Conservation (phyloP, 2,888 invertebrate genomes). For the Hoplodrina blanda region DNA sequence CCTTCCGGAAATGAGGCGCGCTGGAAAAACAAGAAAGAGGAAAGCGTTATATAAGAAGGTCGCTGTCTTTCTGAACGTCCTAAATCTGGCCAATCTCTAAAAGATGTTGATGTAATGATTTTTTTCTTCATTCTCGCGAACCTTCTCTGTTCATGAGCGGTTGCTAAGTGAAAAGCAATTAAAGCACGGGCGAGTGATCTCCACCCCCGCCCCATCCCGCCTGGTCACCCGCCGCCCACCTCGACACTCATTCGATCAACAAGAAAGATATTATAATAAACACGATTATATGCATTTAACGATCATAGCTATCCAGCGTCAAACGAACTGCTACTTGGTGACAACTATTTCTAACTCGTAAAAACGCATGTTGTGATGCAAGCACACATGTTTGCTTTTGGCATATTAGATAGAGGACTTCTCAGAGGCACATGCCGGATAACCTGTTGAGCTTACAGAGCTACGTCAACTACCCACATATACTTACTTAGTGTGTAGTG, state of each 20-base stretch:
- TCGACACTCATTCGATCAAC: constrained; percentile 82
- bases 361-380: constrained; percentile 25
- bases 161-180: constrained; percentile 91
- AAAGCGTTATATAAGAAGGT: constrained; percentile 88
- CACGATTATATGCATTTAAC: constrained; percentile 71
- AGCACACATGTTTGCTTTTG: constrained; percentile 15
- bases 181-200: constrained; percentile 91
- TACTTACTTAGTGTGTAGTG: constrained; percentile 6
- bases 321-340: constrained; percentile 17
- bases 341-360: constrained; percentile 28
- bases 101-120: constrained; percentile 91
- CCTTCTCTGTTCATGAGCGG: constrained; percentile 89
- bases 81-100: constrained; percentile 90
- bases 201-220: constrained; percentile 73
- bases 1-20: constrained; percentile 90
- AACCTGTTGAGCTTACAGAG: constrained; percentile 57
- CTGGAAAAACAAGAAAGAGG: constrained; percentile 90
- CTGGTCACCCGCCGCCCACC: constrained; percentile 68
- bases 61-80: constrained; percentile 86
- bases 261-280: constrained; percentile 82
- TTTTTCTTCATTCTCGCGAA: constrained; percentile 89
- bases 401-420: not conserved
- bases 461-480: constrained; percentile 32
- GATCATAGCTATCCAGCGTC: constrained; percentile 39
- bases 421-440: constrained; percentile 31